Percentiles rank a stretch among this genome's conserved stretches.
phyloP scores from a whole-genome alignment of 2,888 invertebrate species.

The Acanthosepion lycidas region DNA sequence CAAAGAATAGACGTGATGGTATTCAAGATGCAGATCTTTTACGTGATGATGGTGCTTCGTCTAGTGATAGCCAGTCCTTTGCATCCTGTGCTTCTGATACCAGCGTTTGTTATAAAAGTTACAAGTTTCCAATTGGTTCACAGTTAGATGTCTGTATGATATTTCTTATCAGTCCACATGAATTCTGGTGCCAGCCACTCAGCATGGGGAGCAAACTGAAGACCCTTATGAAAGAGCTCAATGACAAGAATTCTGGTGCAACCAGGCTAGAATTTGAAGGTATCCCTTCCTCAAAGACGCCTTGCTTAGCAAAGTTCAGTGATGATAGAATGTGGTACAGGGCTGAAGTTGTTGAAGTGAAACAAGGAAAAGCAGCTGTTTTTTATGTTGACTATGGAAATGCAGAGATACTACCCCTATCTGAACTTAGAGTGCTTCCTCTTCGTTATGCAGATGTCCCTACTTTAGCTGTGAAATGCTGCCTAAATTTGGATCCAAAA shows the following conservation, averaged over 20 bases:
- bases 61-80: not conserved
- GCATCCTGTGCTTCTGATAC: conserved; percentile 46
- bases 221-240: conserved; percentile 61
- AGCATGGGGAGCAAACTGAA: conserved; percentile 53
- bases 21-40: not conserved
- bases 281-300: conserved; percentile 52
- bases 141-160: conserved; percentile 59
- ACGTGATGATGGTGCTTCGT: conserved; percentile 24
- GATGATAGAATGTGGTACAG: conserved; percentile 68
- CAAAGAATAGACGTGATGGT: not conserved
- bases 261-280: conserved; percentile 52
- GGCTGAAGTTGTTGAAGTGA: conserved; percentile 56
- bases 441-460: conserved; percentile 59
- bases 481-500: conserved; percentile 49
- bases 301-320: conserved; percentile 63
- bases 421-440: conserved; percentile 59
- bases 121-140: conserved; percentile 55
- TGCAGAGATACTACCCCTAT: conserved; percentile 58
- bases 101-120: conserved; percentile 37
- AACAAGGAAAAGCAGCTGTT: conserved; percentile 55
- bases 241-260: conserved; percentile 55
- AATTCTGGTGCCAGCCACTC: conserved; percentile 65
- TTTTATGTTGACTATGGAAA: conserved; percentile 73
- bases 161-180: conserved; percentile 56
- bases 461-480: conserved; percentile 65